Evolutionary conservation across 2,113 vertebrate species (phyloP).

Genomic region (Falcunculus frontatus): DNA sequence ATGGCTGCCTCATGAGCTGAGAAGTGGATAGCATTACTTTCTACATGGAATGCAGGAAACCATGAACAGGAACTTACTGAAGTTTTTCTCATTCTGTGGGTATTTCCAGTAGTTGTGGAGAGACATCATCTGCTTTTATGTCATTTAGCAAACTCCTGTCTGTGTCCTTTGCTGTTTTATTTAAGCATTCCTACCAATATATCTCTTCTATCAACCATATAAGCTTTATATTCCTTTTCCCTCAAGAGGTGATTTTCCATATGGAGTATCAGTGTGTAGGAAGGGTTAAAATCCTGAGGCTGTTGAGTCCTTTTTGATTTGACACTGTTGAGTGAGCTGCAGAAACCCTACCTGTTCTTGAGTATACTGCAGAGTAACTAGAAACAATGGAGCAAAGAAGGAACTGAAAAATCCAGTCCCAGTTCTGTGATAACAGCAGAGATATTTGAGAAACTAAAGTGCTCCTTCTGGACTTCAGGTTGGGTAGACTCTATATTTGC

Average conservation of each 20-base stretch:
- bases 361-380: not conserved
- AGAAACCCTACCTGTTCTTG: not conserved
- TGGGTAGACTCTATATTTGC: not conserved
- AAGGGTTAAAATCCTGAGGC: conserved; percentile 10
- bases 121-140: not conserved
- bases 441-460: not conserved
- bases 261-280: not conserved
- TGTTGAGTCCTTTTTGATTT: not conserved
- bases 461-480: not conserved
- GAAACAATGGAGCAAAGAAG: not conserved
- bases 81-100: not conserved
- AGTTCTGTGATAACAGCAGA: not conserved
- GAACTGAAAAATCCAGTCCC: not conserved
- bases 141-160: not conserved
- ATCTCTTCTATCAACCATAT: not conserved
- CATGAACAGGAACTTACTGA: not conserved
- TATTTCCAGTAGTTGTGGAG: not conserved
- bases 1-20: not conserved
- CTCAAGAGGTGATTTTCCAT: not conserved
- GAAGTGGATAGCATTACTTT: not conserved
- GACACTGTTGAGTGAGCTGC: not conserved
- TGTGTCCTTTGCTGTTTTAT: not conserved
- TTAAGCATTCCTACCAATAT: not conserved
- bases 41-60: not conserved
- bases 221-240: not conserved